phyloP scores from a whole-genome alignment of 2,888 invertebrate species.

The Sphaerophoria rueppellii region DNA sequence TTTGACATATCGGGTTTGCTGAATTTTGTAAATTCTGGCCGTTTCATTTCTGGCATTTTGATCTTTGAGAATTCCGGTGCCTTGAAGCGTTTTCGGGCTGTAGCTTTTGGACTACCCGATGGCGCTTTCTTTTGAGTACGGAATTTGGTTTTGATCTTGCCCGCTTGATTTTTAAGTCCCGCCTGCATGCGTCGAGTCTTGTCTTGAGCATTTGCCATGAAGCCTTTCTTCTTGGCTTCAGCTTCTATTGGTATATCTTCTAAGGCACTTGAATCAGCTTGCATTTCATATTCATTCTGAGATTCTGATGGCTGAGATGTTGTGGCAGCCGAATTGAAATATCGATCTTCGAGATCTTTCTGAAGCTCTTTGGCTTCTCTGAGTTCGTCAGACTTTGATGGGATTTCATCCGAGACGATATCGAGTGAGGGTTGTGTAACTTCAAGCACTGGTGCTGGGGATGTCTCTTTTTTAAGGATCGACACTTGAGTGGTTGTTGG shows the following conservation, averaged over 20 bases:
- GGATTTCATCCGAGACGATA: constrained; percentile 26
- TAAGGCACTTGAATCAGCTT: constrained; percentile 86
- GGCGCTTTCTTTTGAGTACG: constrained; percentile 82
- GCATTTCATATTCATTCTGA: constrained; percentile 86
- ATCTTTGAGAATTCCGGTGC: constrained; percentile 81
- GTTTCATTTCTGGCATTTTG: constrained; percentile 82
- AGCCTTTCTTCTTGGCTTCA: constrained; percentile 83
- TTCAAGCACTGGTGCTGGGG: constrained; percentile 71
- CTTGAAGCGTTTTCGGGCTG: constrained; percentile 80
- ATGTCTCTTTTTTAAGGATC: constrained; percentile 75
- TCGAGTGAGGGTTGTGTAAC: constrained; percentile 47
- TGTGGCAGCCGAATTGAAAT: constrained; percentile 84
- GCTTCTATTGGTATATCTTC: constrained; percentile 86
- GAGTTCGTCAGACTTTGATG: constrained; percentile 55
- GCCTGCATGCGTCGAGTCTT: constrained; percentile 85
- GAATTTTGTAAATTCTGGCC: constrained; percentile 83
- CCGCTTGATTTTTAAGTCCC: constrained; percentile 87
- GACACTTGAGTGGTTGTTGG: constrained; percentile 24
- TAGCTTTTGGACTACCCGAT: constrained; percentile 79
- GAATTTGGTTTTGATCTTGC: constrained; percentile 87
- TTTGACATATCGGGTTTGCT: constrained; percentile 85
- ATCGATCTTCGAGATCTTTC: constrained; percentile 86
- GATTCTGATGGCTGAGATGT: constrained; percentile 83
- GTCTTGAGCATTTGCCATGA: constrained; percentile 83
- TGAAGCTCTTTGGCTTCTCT: constrained; percentile 84